Conservation (phyloP, 2,113 vertebrate species). For the Brevimyrus niger region DNA sequence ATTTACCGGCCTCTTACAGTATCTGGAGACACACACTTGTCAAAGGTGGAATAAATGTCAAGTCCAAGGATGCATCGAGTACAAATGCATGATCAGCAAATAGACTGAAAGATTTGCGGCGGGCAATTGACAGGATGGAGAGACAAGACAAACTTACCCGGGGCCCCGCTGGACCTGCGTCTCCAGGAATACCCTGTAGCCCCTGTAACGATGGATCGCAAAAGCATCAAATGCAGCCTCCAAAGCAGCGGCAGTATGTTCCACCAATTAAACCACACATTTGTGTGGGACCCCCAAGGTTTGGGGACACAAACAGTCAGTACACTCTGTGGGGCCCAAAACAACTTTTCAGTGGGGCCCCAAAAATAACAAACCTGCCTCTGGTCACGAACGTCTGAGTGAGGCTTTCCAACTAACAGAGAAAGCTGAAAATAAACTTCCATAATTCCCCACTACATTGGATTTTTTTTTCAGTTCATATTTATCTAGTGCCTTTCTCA, state of each 20-base stretch:
- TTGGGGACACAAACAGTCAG: background rate
- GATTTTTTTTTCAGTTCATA: background rate
- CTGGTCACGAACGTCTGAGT: background rate
- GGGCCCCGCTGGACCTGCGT: conserved; percentile 30
- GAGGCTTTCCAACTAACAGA: background rate
- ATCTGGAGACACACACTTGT: background rate
- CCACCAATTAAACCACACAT: background rate
- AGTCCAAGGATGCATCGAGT: background rate
- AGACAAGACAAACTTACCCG: conserved; percentile 23
- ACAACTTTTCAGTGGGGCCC: background rate
- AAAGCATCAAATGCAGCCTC: background rate
- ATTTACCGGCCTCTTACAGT: background rate
- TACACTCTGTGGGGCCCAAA: background rate
- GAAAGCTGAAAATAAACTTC: background rate
- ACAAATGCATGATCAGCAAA: background rate
- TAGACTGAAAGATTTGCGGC: background rate
- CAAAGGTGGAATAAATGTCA: background rate
- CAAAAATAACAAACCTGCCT: background rate
- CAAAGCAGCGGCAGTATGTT: background rate
- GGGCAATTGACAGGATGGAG: background rate
- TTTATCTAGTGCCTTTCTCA: background rate
- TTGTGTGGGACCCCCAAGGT: background rate
- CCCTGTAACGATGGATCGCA: conserved; percentile 28
- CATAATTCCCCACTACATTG: background rate
- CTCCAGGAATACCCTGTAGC: conserved; percentile 37